phyloP scores from a whole-genome alignment of 2,797 vertebrate genomes.

The Sebastes iracundus region DNA sequence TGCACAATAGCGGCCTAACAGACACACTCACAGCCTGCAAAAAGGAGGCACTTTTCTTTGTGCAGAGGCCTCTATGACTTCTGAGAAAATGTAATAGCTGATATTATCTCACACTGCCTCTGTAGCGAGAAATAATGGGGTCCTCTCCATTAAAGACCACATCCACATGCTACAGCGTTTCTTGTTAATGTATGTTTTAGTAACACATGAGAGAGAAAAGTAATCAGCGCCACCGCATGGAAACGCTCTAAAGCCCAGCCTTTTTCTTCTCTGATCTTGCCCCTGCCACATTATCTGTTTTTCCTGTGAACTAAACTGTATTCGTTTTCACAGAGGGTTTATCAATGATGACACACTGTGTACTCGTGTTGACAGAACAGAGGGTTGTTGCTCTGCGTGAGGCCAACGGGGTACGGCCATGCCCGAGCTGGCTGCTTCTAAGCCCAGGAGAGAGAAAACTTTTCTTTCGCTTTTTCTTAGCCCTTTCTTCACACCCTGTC shows the following conservation, averaged over 20 bases:
- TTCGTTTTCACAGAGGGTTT: constrained; percentile 54
- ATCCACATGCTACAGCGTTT: constrained; percentile 58
- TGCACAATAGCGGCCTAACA: constrained; percentile 40
- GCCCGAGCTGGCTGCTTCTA: constrained; percentile 22
- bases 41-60: constrained; percentile 56
- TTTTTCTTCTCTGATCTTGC: constrained; percentile 50
- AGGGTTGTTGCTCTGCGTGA: constrained; percentile 54
- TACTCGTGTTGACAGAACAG: constrained; percentile 59
- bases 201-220: constrained; percentile 60
- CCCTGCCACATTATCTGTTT: constrained; percentile 55
- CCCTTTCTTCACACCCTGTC: constrained; percentile 42
- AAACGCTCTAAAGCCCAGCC: constrained; percentile 49
- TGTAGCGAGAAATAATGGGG: constrained; percentile 66
- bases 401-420: constrained; percentile 40
- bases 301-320: constrained; percentile 51
- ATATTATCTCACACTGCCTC: constrained; percentile 72
- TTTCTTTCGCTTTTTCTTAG: constrained; percentile 44
- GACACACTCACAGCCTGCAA: constrained; percentile 42
- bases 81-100: constrained; percentile 78
- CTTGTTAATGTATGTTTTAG: constrained; percentile 65
- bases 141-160: constrained; percentile 71
- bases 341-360: constrained; percentile 68
- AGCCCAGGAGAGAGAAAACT: constrained; percentile 35
- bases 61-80: constrained; percentile 59
- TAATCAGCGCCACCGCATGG: constrained; percentile 58